These are phyloP conservation scores for Drosophila burlai DNA, from an alignment of 1,140 invertebrate genomes.

Conservation along the genomic window DNA sequence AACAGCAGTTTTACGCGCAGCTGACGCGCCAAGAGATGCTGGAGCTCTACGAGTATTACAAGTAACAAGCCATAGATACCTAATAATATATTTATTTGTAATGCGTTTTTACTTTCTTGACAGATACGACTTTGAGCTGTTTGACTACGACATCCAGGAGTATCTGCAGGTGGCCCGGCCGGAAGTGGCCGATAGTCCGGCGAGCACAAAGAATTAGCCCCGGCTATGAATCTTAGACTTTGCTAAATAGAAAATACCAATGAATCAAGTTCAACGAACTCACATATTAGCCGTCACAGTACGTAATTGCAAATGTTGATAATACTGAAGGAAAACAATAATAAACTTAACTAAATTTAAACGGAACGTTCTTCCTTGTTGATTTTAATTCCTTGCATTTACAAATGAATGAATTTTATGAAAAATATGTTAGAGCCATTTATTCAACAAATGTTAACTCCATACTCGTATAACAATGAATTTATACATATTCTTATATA, in stretches of 20 bases:
- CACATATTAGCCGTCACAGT: constrained; percentile 79
- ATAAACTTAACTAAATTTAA: constrained; percentile 74
- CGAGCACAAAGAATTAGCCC: constrained; percentile 43
- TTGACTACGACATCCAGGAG: constrained; percentile 91
- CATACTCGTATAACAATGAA: no score
- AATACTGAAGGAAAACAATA: constrained; percentile 82
- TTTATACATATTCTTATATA: no score
- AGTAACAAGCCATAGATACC: constrained; percentile 85
- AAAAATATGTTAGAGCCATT: background rate
- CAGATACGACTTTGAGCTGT: constrained; percentile 94
- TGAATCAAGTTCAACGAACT: constrained; percentile 60
- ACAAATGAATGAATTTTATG: background rate
- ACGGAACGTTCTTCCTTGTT: constrained; percentile 2
- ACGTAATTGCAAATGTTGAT: constrained; percentile 84
- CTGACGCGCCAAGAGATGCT: constrained; percentile 91
- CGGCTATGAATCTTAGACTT: constrained; percentile 60
- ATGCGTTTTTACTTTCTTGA: constrained; percentile 59
- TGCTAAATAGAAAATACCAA: constrained; percentile 43
- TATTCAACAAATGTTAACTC: no score
- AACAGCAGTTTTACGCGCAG: constrained; percentile 91
- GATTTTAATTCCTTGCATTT: background rate
- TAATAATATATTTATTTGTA: background rate
- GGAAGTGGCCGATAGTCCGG: constrained; percentile 80
- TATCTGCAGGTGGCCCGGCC: constrained; percentile 89
- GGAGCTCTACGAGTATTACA: constrained; percentile 92